phyloP scores from a whole-genome alignment of 2,113 vertebrate species.

The Eleginops maclovinus region DNA sequence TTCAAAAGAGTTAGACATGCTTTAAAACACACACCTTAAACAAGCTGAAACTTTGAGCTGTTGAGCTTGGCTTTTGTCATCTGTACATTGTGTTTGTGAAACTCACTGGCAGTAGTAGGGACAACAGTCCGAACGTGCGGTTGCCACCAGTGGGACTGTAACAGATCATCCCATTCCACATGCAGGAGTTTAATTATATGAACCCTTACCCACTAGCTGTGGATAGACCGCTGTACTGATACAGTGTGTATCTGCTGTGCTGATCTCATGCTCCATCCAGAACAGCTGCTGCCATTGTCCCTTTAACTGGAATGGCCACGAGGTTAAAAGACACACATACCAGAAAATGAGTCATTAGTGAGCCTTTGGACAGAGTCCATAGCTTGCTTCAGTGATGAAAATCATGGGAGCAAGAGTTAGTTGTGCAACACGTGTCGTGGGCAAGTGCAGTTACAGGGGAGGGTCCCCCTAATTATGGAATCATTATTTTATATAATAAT shows the following conservation, averaged over 20 bases:
- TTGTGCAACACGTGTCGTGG: not conserved
- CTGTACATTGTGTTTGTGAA: not conserved
- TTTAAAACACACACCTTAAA: not conserved
- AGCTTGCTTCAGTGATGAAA: slow-evolving; percentile 8
- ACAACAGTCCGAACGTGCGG: not conserved
- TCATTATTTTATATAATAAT: not conserved
- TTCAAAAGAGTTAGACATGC: not conserved
- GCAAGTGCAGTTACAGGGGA: not conserved
- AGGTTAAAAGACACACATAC: slow-evolving; percentile 19
- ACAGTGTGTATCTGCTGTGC: not conserved
- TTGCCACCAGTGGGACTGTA: not conserved
- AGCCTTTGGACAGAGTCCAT: slow-evolving; percentile 4
- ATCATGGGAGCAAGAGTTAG: not conserved
- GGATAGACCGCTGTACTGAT: not conserved
- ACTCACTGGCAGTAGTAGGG: not conserved
- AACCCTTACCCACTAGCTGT: not conserved
- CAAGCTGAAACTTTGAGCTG: not conserved
- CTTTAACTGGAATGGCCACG: not conserved
- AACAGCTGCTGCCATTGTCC: slow-evolving; percentile 21
- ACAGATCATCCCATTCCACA: not conserved
- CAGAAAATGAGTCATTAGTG: not conserved
- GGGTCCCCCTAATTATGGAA: not conserved
- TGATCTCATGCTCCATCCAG: slow-evolving; percentile 1
- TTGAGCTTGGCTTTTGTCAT: not conserved
- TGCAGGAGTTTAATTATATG: not conserved